Base-by-base conservation (phyloP, 2,888 invertebrate species). In the Embidobia sp. region DNA sequence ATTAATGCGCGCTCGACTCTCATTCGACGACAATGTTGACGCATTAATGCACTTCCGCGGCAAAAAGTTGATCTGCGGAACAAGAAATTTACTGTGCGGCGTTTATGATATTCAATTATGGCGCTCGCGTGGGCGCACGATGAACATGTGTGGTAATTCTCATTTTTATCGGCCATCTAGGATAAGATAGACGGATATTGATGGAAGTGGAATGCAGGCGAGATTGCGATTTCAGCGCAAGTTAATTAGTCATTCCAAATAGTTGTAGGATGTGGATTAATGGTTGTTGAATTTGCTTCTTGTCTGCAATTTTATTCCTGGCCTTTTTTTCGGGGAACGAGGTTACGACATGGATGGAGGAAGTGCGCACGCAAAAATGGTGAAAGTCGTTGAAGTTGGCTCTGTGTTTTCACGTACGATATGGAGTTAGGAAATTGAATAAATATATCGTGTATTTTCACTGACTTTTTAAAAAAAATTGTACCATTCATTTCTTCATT, bases 11-110 rank as follows among this genome's bases (percentile, higher is more conserved):
- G 37, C 15, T 53, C 22, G 37, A 37, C 35, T 8, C 53, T 22
- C 22, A 37, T 53, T 53, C 22, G 37, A 35, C 19, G 37, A 53
- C 53, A 53, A 35, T 53, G 53, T 37, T 37, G 53, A 53, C 53
- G 26, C 49, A 8, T n/a, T 49, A 49, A 49, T 49, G 31, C n/a
- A 49, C 29, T 49, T 49, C 46, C 13, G 46, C 6, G 13, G 46
- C 11, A 46, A 22, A 13, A 26, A 26, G 46, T 46, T 46, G 27
- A 46, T 46, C 46, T 7, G 46, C 13, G 26, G 46, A 46, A 46
- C 46, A 46, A 46, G 11, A 46, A 13, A 8, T 8, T 46, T 27
- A 46, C 27, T 46, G 46, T 22, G 27, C 46, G 22, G 26, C 22
- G 27, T 15, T 46, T 27, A 11, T 13, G 46, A 13, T 22, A 13